Base-by-base conservation (phyloP, 2,113 vertebrate genomes). In the Serilophus lunatus region DNA sequence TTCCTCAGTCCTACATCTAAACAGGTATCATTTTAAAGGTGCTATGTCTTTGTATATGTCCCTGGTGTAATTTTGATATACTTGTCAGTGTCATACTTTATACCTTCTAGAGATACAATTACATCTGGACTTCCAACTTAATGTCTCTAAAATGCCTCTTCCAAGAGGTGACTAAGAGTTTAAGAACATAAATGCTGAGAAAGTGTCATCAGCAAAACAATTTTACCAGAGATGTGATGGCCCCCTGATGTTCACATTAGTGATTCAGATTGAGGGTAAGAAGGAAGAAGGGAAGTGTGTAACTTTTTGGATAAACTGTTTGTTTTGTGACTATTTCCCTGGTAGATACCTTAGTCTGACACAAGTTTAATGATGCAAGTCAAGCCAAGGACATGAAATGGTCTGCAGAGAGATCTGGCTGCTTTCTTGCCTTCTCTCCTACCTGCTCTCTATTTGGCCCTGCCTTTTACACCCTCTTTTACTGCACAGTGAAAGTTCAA, bases 121-220 rank as follows among this genome's bases (percentile, higher is more conserved):
- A 69, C 35, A 70, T 50, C 10, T 54, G 61, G 51, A 60, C 90
- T 96, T 95, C 88, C 57, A 92, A 31, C 80, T 93, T 96, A 91
- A 90, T 91, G 47, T 18, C 78, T 96, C 88, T 95, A 53, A 95
- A 97, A 95, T 57, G 56, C 15, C 75, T 88, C 72, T 86, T 94
- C 64, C 29, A 82, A 94, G 53, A 82, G 86, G 88, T 93, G 76
- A 92, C 92, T 86, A 90, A 96, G 53, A 89, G 85, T 95, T 94
- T 92, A 91, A 93, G 74, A 92, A 88, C 75, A 90, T 87, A 94
- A 96, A 85, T 14, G 18, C 61, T 92, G 83, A 90, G 54, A 82
- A 94, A 93, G 44, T 93, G 59, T 64, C 60, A 68, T 87, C 92
- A 85, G 49, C n/a, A 93, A 96, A 95, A 50, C 63, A 91, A 86